Evolutionary conservation across 2,113 vertebrate species (phyloP).

Genomic region (Murina feae): DNA sequence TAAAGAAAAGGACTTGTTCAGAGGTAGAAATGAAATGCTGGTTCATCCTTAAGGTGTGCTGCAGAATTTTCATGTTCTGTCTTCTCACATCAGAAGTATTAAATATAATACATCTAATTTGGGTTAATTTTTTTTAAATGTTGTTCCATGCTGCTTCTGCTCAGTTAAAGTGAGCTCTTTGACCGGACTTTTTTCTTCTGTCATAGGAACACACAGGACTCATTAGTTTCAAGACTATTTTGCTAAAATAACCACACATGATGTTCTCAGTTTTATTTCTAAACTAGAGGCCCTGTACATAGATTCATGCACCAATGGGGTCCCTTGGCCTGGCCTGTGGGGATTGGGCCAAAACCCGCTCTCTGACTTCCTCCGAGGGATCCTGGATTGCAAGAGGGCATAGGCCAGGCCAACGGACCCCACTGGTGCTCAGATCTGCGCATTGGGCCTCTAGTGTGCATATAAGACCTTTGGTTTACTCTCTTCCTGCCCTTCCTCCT

Average conservation of each 20-base stretch:
- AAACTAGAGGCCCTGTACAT: not conserved
- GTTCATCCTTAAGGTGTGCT: not conserved
- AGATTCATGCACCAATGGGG: no score
- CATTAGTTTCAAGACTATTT: conserved; percentile 11
- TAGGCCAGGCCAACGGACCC: no score
- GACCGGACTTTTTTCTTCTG: not conserved
- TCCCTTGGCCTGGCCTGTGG: no score
- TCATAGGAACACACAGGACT: not conserved
- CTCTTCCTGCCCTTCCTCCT: no score
- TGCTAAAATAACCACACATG: not conserved
- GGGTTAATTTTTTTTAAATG: not conserved
- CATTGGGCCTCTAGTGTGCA: no score
- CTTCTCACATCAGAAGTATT: not conserved
- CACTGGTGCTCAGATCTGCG: no score
- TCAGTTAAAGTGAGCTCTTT: conserved; percentile 33
- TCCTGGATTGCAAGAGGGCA: no score
- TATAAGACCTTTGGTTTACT: no score
- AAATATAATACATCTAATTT: not conserved
- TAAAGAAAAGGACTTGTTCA: not conserved
- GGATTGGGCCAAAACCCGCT: no score
- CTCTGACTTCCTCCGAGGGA: no score
- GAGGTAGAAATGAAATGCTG: not conserved
- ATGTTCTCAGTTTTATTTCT: conserved; percentile 35
- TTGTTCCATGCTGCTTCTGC: not conserved
- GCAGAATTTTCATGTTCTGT: not conserved